These are phyloP conservation scores for Petrocephalus microphthalmus DNA, from an alignment of 2,113 vertebrate genomes.

Conservation along the genomic window DNA sequence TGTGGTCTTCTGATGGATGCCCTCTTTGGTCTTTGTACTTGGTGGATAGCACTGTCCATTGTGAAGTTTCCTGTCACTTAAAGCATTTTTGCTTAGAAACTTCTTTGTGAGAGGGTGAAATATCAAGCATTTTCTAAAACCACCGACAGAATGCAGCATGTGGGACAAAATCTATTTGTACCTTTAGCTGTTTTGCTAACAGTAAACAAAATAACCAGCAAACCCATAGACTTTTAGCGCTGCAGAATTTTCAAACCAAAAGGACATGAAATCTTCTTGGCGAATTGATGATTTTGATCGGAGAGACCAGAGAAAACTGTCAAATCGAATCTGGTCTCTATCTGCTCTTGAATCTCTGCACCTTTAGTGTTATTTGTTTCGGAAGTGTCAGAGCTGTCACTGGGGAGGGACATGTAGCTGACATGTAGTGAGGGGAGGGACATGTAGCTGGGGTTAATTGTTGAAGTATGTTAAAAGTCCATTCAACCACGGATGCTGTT, in stretches of 20 bases:
- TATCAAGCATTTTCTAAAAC: not conserved
- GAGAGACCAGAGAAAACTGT: not conserved
- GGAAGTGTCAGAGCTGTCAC: not conserved
- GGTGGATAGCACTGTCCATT: not conserved
- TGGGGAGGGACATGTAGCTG: not conserved
- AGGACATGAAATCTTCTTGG: conserved; percentile 30
- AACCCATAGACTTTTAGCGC: not conserved
- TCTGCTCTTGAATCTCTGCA: not conserved
- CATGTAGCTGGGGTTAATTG: not conserved
- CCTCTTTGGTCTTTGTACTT: too few species aligned
- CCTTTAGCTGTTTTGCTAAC: not conserved
- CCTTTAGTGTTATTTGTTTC: conserved; percentile 1
- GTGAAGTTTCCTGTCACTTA: not conserved
- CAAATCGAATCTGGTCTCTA: not conserved
- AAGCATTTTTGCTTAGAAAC: not conserved
- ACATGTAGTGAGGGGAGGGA: too few species aligned
- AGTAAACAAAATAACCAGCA: not conserved
- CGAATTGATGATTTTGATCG: conserved; percentile 27
- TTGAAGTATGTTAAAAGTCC: not conserved
- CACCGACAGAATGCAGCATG: not conserved
- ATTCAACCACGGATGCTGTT: not conserved
- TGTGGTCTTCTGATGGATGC: not conserved
- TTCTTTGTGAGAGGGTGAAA: not conserved
- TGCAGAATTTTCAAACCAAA: not conserved
- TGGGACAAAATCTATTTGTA: not conserved